Percentiles rank a stretch among this genome's conserved stretches.
phyloP scores from a whole-genome alignment of 2,888 invertebrate species.

The Nephrotoma guestfalica region DNA sequence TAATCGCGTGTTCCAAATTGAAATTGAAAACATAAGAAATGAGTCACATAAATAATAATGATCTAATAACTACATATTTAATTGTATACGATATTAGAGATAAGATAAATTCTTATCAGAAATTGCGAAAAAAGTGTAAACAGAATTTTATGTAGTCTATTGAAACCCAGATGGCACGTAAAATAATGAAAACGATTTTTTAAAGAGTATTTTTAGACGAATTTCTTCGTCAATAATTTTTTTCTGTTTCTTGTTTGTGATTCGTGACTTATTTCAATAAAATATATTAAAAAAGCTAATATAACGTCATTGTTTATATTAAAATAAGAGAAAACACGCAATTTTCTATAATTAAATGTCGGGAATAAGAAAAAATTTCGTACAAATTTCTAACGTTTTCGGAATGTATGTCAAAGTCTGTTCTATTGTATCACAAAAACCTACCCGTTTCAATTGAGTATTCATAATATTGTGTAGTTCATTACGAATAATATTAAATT shows the following conservation, averaged over 20 bases:
- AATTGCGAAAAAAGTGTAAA: neutral
- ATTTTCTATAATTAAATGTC: neutral
- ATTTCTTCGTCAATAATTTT: neutral
- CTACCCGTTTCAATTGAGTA: slow-evolving; percentile 90
- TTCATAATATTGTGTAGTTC: slow-evolving; percentile 96
- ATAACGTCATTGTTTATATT: slow-evolving; percentile 3
- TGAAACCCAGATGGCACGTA: neutral
- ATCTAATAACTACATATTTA: neutral
- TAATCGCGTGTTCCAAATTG: neutral
- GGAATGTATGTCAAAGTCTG: neutral
- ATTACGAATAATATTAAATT: slow-evolving; percentile 91
- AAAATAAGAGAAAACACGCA: neutral
- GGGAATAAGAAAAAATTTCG: neutral
- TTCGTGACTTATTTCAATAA: neutral
- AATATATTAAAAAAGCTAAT: neutral
- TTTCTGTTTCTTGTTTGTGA: neutral
- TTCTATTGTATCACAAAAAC: slow-evolving; percentile 12
- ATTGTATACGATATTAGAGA: neutral
- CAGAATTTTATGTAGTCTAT: neutral
- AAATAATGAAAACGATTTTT: neutral
- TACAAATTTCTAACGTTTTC: neutral
- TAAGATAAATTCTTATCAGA: neutral
- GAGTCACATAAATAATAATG: neutral
- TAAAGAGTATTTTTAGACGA: neutral
- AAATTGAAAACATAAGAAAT: neutral